phyloP scores from a whole-genome alignment of 1,140 invertebrate genomes.

The Thereuonema tuberculata region DNA sequence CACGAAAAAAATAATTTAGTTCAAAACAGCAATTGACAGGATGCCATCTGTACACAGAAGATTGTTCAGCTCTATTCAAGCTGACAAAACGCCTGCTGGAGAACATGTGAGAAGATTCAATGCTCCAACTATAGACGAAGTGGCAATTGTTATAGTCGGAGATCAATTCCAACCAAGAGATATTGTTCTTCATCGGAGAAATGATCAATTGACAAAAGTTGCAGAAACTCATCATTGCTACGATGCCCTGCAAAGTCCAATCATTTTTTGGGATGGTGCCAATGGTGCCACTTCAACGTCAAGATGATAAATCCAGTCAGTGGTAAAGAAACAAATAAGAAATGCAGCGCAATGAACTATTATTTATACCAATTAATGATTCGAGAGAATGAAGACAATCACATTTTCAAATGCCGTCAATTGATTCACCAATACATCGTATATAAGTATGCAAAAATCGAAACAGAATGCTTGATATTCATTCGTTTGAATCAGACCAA shows the following conservation, averaged over 20 bases:
- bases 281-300: slow-evolving; percentile 21
- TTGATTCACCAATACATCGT: slow-evolving; percentile 12
- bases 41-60: slow-evolving; percentile 23
- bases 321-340: slow-evolving; percentile 20
- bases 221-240: slow-evolving; percentile 16
- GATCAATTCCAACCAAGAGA: slow-evolving; percentile 8
- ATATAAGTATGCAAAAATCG: neutral
- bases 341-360: slow-evolving; percentile 28
- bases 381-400: slow-evolving; percentile 21
- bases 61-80: slow-evolving; percentile 22
- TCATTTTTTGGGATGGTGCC: slow-evolving; percentile 14
- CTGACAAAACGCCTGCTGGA: slow-evolving; percentile 26
- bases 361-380: slow-evolving; percentile 31
- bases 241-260: slow-evolving; percentile 13
- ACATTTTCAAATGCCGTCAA: slow-evolving; percentile 23
- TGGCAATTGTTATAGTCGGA: slow-evolving; percentile 13
- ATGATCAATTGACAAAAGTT: slow-evolving; percentile 14
- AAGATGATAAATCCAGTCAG: slow-evolving; percentile 20
- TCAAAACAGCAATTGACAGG: slow-evolving; percentile 28
- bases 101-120: slow-evolving; percentile 32
- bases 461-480: slow-evolving; percentile 9
- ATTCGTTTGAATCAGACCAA: slow-evolving; percentile 22
- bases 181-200: slow-evolving; percentile 19
- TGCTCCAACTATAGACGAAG: slow-evolving; percentile 14
- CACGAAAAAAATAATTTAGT: slow-evolving; percentile 26